Base-by-base conservation (phyloP, 2,797 vertebrate species). In the Macrochelys suwanniensis region DNA sequence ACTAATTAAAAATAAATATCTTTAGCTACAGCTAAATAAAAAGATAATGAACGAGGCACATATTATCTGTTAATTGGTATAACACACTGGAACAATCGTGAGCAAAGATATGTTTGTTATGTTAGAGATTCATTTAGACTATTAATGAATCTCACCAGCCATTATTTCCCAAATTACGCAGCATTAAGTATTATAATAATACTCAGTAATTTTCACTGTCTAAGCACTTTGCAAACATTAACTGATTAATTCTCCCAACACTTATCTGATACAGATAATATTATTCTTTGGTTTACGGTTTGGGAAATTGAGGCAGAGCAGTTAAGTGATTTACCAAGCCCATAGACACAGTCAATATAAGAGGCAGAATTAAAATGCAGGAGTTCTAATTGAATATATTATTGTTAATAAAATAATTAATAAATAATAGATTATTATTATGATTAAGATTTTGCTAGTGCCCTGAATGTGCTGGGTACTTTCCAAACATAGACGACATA, bases 11-110 rank as follows among this genome's bases (percentile, higher is more conserved):
- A 88, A 71, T 13, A 33, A 76, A 88, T 95, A 85, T 0, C 49
- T 28, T 84, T 85, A 95, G 9, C 26, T 93, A 88, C 26, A 89
- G 89, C 84, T 87, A 92, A 96, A 88, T 87, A 86, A 88, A 95
- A 93, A 49, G 1, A 85, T 87, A 33, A 57, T 88, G 83, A 80
- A 96, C 95, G 89, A 84, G 7, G 6, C 16, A 68, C 80, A 33
- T 16, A 94, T 79, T 65, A 37, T 47, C 47, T 92, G 42, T 57
- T 84, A 82, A 78, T 91, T 92, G 95, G 83, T 76, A 82, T 74
- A 93, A 21, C 3, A 13, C 82, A 81, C 90, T 91, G 8, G 28
- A 88, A 57, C 54, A 88, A 4, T 83, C 85, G 59, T 2, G 4
- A 74, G 85, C 68, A 87, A 88, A 31, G 68, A n/a, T 84, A 31